Base-by-base conservation (phyloP, 2,113 vertebrate species). In the Dinomys branickii region DNA sequence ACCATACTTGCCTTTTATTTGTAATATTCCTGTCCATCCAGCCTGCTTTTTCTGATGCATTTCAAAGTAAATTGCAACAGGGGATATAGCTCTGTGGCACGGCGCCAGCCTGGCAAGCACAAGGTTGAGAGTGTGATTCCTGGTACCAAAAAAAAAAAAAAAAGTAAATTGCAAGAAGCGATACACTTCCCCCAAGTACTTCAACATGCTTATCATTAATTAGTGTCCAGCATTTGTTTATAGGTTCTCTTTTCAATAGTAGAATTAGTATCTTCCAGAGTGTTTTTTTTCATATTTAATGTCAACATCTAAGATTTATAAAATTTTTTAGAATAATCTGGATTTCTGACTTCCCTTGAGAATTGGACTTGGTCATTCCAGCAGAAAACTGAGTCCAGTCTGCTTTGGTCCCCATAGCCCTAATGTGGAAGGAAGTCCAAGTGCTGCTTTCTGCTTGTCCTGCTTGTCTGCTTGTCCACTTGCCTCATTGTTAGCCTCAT, bases 271-370 rank as follows among this genome's bases (percentile, higher is more conserved):
- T 65, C 38, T 80, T 52, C 11, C 58, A 24, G 38, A 22, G n/a
- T 63, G 41, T 81, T 22, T 59, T 65, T 26, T 22, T 28, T 13
- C 22, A 38, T 47, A 63, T 73, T 91, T 91, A 80, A 33, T 38
- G 22, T 58, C 44, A 52, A 6, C 67, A n/a, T 69, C 44, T 90
- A 65, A 77, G 47, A 75, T 56, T 82, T 44, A 11, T 52, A 52
- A 67, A 52, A 73, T 71, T 92, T 94, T 5, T 3, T 20, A 10
- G 56, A 83, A 90, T 71, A 93, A 38, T 38, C 28, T 58, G 41
- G 52, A 80, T 88, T 95, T 88, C 69, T 38, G 28, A 65, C n/a
- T 92, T 96, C 35, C 50, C 67, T 82, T 75, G 12, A 78, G 87
- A 71, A 77, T 19, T 8, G 58, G 65, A 7, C 33, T 58, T 65